Evolutionary conservation across 2,113 vertebrate species (phyloP), one percentile per base, ranked within the genome.

Genomic region (Boleophthalmus pectinirostris): DNA sequence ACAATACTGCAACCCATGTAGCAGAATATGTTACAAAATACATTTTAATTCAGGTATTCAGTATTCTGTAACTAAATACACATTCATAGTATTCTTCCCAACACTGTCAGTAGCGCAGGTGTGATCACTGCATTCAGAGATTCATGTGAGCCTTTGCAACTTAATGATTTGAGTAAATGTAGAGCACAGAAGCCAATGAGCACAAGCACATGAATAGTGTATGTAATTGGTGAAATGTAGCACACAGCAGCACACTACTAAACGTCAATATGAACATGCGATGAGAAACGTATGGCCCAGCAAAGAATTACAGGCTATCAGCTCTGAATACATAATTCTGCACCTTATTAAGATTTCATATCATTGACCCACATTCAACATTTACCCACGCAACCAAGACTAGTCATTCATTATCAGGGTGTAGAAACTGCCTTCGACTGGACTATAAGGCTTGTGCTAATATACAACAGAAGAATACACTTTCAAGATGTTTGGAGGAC

Each of bases 271-370:
- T 13, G 29, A 38, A 70, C 21, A 64, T 75, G 68, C 35, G 46
- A 66, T 45, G 29, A 79, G 54, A 12, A 58, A n/a, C 56, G 61
- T 43, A 15, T 61, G 63, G 29, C 46, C 33, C 11, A 65, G 51
- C 38, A 38, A 47, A 73, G 35, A 83, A 70, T 58, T 60, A 69
- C 75, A 88, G 88, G 82, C 86, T 73, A 82, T 82, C 70, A 57
- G 65, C 63, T 25, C 51, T 82, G 77, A 88, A 89, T 89, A 81
- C 80, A 75, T 83, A 75, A 87, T 78, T 79, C 71, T 68, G 66
- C 29, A 43, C 72, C 82, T 70, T 83, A 85, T 89, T 79, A 90
- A 89, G 86, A 89, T 89, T 89, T 90, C 47, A 89, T 89, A 69
- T 60, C 70, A 71, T 38, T 82, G 84, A 88, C 89, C 90, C 74